phyloP scores from a whole-genome alignment of 2,888 invertebrate species.

The Leptinotarsa haldemani region DNA sequence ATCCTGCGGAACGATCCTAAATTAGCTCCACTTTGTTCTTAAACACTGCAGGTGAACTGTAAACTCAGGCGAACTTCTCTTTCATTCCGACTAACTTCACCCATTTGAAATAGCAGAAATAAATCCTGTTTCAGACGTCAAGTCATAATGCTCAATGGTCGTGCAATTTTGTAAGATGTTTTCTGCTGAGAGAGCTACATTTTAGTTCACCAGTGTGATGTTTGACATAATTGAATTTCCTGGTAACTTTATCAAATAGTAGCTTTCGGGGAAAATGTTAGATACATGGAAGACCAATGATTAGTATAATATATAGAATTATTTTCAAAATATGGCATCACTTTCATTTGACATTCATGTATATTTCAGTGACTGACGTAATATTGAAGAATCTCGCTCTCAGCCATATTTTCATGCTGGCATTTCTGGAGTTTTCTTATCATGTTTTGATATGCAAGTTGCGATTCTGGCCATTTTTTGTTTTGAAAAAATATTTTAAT shows the following conservation, averaged over 20 bases:
- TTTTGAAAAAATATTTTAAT: too few relatives aligned
- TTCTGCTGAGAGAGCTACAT: conserved; percentile 8
- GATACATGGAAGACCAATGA: too few relatives aligned
- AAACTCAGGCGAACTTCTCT: conserved; percentile 8
- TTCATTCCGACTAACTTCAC: conserved; percentile 12
- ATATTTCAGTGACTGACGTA: too few relatives aligned
- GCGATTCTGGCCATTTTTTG: too few relatives aligned
- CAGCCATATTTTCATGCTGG: too few relatives aligned
- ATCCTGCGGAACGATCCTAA: conserved; percentile 4
- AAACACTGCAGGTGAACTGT: conserved; percentile 16
- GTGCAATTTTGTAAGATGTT: conserved; percentile 10
- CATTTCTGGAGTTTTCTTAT: too few relatives aligned
- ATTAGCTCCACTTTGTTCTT: conserved; percentile 15
- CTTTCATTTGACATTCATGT: too few relatives aligned
- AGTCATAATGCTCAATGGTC: conserved; percentile 11
- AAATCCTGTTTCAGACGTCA: conserved; percentile 1
- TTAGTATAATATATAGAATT: too few relatives aligned
- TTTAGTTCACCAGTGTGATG: background rate
- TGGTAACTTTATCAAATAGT: background rate
- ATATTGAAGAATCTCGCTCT: too few relatives aligned
- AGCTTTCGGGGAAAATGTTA: too few relatives aligned
- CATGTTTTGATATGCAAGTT: too few relatives aligned
- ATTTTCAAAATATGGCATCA: too few relatives aligned
- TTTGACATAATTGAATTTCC: background rate
- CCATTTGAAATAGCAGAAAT: conserved; percentile 13